Conservation (phyloP, 2,888 invertebrate genomes). For the Hypomecis atomaria region DNA sequence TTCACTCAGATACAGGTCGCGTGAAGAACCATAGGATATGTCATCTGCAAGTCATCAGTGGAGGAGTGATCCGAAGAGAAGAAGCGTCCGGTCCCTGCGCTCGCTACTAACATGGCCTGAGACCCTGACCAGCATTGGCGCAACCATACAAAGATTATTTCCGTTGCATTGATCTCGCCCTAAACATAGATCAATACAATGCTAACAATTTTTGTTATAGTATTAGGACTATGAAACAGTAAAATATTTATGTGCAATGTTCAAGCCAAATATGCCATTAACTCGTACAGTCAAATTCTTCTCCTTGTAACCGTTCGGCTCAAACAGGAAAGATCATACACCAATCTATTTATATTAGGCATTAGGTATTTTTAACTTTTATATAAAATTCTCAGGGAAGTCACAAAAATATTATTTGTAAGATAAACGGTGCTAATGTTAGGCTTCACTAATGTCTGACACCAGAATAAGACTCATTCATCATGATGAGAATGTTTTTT, state of each 20-base stretch:
- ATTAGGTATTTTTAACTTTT: slow-evolving; percentile 84
- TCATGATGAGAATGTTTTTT: slow-evolving; percentile 79
- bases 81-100: slow-evolving; percentile 51
- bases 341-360: slow-evolving; percentile 80
- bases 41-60: slow-evolving; percentile 60
- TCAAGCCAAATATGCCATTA: slow-evolving; percentile 83
- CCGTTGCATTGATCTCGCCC: slow-evolving; percentile 76
- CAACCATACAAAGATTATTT: slow-evolving; percentile 69
- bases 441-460: slow-evolving; percentile 83
- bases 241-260: slow-evolving; percentile 77
- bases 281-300: slow-evolving; percentile 73
- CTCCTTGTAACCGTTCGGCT: slow-evolving; percentile 76
- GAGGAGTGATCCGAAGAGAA: slow-evolving; percentile 51
- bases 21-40: slow-evolving; percentile 57
- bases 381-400: slow-evolving; percentile 82
- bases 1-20: slow-evolving; percentile 66
- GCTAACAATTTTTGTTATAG: slow-evolving; percentile 71
- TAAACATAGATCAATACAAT: slow-evolving; percentile 69
- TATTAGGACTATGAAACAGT: slow-evolving; percentile 70
- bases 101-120: slow-evolving; percentile 54
- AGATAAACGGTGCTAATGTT: slow-evolving; percentile 83
- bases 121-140: slow-evolving; percentile 55
- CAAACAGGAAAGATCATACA: slow-evolving; percentile 79
- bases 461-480: slow-evolving; percentile 82
- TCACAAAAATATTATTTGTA: slow-evolving; percentile 83